A percentile compares a stretch with the other conserved stretches of the same genome.
Evolutionary conservation across 1,140 invertebrate genomes (phyloP).

Genomic region (Lerema accius): DNA sequence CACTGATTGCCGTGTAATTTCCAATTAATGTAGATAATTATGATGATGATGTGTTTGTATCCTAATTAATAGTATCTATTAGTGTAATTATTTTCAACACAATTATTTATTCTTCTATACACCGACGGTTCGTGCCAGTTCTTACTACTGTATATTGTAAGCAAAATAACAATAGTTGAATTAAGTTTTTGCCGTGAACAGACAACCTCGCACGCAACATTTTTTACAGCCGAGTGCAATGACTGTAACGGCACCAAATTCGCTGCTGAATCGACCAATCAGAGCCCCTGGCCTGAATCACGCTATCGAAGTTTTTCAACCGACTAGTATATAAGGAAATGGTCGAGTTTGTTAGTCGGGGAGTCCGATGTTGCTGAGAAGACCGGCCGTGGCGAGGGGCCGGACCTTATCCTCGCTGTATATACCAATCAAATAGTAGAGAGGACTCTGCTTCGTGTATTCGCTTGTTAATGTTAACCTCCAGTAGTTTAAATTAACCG

Average conservation of each 20-base stretch:
- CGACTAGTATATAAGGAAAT: conserved; percentile 48
- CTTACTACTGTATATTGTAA: too few relatives aligned
- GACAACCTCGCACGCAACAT: conserved; percentile 42
- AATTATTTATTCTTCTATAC: too few relatives aligned
- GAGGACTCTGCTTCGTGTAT: conserved; percentile 79
- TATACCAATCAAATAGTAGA: conserved; percentile 65
- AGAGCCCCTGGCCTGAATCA: conserved; percentile 49
- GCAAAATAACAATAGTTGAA: neutral
- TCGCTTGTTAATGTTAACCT: conserved; percentile 77
- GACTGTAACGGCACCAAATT: conserved; percentile 58
- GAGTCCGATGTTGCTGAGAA: conserved; percentile 76
- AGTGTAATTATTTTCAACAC: too few relatives aligned
- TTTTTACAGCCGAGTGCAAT: conserved; percentile 64
- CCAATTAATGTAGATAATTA: too few relatives aligned
- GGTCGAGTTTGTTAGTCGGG: conserved; percentile 38
- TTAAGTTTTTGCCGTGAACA: neutral
- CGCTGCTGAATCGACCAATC: conserved; percentile 58
- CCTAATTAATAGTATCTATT: too few relatives aligned
- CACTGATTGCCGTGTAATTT: too few relatives aligned
- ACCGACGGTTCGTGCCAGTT: too few relatives aligned
- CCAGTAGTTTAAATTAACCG: conserved; percentile 75
- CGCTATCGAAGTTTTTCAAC: conserved; percentile 55
- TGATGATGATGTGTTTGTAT: too few relatives aligned
- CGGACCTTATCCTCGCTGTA: conserved; percentile 74
- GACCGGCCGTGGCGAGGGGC: conserved; percentile 77